Conservation (phyloP, 2,113 vertebrate genomes). For the Quiscalus mexicanus region DNA sequence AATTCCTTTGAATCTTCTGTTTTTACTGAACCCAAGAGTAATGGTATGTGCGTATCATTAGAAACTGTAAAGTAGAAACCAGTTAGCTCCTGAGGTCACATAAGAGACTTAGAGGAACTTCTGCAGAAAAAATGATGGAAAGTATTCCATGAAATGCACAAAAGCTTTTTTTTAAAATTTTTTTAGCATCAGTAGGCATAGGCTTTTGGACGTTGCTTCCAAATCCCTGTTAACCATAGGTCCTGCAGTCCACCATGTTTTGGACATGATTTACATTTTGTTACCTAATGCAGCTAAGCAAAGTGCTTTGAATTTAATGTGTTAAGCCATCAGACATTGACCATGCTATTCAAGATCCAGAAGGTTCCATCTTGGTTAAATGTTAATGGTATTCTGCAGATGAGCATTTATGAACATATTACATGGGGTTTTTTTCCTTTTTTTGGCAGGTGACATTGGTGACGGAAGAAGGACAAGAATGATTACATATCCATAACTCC, state of each 20-base stretch:
- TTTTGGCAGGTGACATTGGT: constrained; percentile 70
- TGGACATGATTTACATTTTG: neutral
- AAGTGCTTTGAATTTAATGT: neutral
- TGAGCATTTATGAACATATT: neutral
- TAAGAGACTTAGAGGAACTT: neutral
- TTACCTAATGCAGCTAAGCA: neutral
- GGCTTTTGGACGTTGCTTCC: neutral
- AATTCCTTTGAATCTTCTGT: neutral
- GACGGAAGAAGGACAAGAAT: constrained; percentile 68
- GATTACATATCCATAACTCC: constrained; percentile 78
- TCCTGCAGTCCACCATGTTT: neutral
- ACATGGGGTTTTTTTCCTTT: neutral
- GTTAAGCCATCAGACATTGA: neutral
- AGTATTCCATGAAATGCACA: neutral
- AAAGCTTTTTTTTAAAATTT: neutral
- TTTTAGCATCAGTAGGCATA: neutral
- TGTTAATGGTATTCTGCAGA: neutral
- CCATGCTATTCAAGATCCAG: neutral
- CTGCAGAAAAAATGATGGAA: neutral
- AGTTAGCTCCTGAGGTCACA: neutral
- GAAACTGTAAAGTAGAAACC: neutral
- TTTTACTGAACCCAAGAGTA: neutral
- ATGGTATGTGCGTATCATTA: neutral
- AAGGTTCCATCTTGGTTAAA: neutral
- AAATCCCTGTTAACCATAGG: neutral